Conservation (phyloP, 1,140 invertebrate genomes). For the Drosophila rhopaloa region DNA sequence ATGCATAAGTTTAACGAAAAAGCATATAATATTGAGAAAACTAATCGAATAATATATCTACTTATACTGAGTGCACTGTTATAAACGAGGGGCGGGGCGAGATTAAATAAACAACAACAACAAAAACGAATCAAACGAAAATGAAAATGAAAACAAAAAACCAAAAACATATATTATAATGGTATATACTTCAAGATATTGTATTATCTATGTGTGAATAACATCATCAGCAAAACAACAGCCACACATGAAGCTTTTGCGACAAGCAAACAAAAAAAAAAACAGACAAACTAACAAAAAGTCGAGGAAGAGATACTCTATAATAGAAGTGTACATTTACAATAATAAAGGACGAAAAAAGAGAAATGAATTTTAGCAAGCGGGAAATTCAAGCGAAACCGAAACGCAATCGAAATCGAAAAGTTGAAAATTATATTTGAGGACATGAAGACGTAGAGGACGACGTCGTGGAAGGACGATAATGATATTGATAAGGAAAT, state of each 20-base stretch:
- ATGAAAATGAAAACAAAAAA: slow-evolving; percentile 28
- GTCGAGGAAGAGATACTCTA: slow-evolving; percentile 30
- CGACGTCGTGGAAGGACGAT: slow-evolving; percentile 13
- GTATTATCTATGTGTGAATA: slow-evolving; percentile 43
- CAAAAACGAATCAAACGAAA: slow-evolving; percentile 47
- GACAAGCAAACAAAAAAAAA: slow-evolving; percentile 33
- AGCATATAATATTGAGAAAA: slow-evolving; percentile 54
- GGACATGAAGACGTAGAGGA: slow-evolving; percentile 4
- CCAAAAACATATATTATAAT: slow-evolving; percentile 46
- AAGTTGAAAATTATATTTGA: slow-evolving; percentile 23
- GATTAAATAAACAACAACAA: slow-evolving; percentile 67
- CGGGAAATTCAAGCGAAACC: slow-evolving; percentile 24
- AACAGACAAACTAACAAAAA: slow-evolving; percentile 13
- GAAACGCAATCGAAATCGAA: slow-evolving; percentile 46
- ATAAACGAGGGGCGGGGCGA: slow-evolving; percentile 83
- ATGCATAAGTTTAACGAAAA: slow-evolving; percentile 66
- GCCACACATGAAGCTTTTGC: slow-evolving; percentile 68
- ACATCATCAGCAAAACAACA: slow-evolving; percentile 43
- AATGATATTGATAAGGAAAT: slow-evolving; percentile 46
- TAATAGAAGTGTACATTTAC: slow-evolving; percentile 73
- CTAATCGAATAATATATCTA: slow-evolving; percentile 68
- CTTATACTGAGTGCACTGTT: slow-evolving; percentile 84
- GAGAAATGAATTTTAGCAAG: slow-evolving; percentile 46
- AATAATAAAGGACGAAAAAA: slow-evolving; percentile 46
- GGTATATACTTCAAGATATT: slow-evolving; percentile 48